Evolutionary conservation across 2,888 invertebrate species (phyloP).

Genomic region (Habroteleia sp.): DNA sequence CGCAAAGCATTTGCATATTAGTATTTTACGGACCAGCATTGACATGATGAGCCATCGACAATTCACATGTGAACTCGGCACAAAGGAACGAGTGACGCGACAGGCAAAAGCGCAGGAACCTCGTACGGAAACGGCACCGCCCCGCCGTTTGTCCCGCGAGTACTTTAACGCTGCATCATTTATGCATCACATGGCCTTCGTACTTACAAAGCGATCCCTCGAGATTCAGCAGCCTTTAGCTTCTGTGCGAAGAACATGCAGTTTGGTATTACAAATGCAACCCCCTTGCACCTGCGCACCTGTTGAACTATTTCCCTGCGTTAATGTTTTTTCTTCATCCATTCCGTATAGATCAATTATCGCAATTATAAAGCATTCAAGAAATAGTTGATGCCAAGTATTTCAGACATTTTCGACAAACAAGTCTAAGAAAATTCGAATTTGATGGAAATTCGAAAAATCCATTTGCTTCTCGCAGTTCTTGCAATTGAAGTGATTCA

Average conservation of each 20-base stretch:
- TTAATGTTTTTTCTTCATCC: constrained; percentile 43
- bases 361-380: constrained; percentile 49
- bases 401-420: constrained; percentile 4
- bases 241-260: constrained; percentile 69
- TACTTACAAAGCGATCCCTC: constrained; percentile 78
- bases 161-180: constrained; percentile 77
- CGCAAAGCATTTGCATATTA: constrained; percentile 56
- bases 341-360: constrained; percentile 38
- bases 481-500: too few relatives aligned
- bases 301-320: constrained; percentile 65
- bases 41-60: constrained; percentile 48
- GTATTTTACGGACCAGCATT: constrained; percentile 56
- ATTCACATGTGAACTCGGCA: constrained; percentile 55
- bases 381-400: constrained; percentile 23
- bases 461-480: too few relatives aligned
- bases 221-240: constrained; percentile 73
- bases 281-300: constrained; percentile 63
- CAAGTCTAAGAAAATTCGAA: constrained; percentile 8
- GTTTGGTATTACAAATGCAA: constrained; percentile 66
- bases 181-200: constrained; percentile 76
- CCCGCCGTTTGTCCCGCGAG: constrained; percentile 69
- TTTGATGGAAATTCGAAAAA: constrained; percentile 16
- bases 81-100: constrained; percentile 65
- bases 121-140: constrained; percentile 69
- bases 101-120: constrained; percentile 70